phyloP scores from a whole-genome alignment of 92 coral and sea anemone genomes.

The Blastomussa wellsi region DNA sequence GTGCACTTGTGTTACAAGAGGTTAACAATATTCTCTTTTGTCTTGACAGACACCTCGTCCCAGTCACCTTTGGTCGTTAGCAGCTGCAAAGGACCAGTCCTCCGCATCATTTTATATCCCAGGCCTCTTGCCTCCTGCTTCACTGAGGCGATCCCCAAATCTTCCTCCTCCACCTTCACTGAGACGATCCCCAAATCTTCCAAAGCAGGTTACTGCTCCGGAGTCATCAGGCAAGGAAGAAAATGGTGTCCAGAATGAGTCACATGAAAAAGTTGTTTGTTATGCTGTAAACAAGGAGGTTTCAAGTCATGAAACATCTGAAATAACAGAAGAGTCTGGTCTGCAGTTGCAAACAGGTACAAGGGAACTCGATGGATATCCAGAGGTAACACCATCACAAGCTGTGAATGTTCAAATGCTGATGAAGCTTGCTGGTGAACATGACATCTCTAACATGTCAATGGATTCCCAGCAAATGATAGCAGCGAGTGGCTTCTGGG shows the following conservation, averaged over 20 bases:
- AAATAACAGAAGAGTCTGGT: background rate
- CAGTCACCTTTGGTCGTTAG: slow-evolving; percentile 74
- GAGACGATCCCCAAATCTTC: slow-evolving; percentile 40
- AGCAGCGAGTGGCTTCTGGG: slow-evolving; percentile 87
- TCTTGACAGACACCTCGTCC: slow-evolving; percentile 15
- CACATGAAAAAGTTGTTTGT: background rate
- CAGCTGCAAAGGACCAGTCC: slow-evolving; percentile 56
- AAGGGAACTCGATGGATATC: background rate
- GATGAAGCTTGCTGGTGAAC: slow-evolving; percentile 64
- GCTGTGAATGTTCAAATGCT: slow-evolving; percentile 74
- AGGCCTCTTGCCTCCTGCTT: slow-evolving; percentile 73
- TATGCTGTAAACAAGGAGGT: background rate
- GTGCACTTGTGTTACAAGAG: background rate
- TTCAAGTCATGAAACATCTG: background rate
- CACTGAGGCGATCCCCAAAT: slow-evolving; percentile 53
- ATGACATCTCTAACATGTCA: slow-evolving; percentile 45
- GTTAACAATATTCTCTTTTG: background rate
- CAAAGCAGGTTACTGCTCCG: slow-evolving; percentile 6
- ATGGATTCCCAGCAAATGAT: slow-evolving; percentile 38
- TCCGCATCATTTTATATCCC: slow-evolving; percentile 67
- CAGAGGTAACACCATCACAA: slow-evolving; percentile 75
- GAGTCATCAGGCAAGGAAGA: background rate
- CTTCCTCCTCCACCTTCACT: slow-evolving; percentile 62
- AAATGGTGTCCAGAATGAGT: too few relatives aligned
- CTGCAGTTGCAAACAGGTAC: background rate